Evolutionary conservation across 2,797 vertebrate species (phyloP).

Genomic region (Onychomys torridus): DNA sequence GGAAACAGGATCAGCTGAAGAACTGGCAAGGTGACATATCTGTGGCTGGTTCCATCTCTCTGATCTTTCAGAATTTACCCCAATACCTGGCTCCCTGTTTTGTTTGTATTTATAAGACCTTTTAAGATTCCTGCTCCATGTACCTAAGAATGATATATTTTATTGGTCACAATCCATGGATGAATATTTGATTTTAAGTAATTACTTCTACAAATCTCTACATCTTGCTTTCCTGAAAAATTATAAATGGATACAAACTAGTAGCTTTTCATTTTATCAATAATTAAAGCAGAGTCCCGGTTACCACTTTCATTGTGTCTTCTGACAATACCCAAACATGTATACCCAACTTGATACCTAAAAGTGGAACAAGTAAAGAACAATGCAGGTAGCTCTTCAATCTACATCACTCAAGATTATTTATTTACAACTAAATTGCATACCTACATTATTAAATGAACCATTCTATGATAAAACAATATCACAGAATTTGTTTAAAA

Average conservation of each 20-base stretch:
- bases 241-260: background rate
- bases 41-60: too few relatives aligned
- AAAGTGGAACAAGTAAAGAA: background rate
- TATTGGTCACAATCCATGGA: background rate
- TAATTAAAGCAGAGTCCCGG: background rate
- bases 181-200: conserved; percentile 21
- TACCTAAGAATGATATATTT: conserved; percentile 3
- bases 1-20: too few relatives aligned
- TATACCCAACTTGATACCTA: background rate
- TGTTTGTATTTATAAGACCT: too few relatives aligned
- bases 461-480: background rate
- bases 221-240: background rate
- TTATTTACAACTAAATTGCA: background rate
- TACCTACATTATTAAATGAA: background rate
- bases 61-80: too few relatives aligned
- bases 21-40: too few relatives aligned
- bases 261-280: background rate
- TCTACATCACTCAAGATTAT: background rate
- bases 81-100: too few relatives aligned
- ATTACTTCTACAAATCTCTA: background rate
- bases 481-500: background rate
- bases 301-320: background rate
- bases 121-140: too few relatives aligned
- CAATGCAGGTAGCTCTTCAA: background rate
- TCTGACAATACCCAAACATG: background rate